Evolutionary conservation across 2,888 invertebrate genomes (phyloP).

Genomic region (Didymodactylos carnosus): DNA sequence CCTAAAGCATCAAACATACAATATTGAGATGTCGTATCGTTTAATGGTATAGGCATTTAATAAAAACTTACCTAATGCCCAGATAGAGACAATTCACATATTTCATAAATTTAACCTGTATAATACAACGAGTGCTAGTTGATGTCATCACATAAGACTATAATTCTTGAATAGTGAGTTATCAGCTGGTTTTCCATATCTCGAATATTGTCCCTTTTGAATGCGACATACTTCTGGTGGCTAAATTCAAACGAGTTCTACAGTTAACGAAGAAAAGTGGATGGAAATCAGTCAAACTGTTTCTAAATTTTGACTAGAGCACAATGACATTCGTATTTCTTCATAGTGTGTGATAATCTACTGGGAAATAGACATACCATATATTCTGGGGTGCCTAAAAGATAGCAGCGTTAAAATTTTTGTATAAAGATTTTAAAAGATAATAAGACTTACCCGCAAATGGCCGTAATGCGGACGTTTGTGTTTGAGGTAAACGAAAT

Average conservation of each 20-base stretch:
- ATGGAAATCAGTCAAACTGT: too few species aligned
- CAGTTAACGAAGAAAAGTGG: too few species aligned
- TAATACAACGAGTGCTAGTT: neutral
- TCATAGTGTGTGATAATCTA: too few species aligned
- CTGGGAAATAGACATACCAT: too few species aligned
- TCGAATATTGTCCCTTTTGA: neutral
- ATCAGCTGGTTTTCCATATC: neutral
- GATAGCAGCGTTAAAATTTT: too few species aligned
- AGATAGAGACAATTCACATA: neutral
- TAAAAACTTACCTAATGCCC: neutral
- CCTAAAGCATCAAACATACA: neutral
- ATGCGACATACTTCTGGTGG: neutral
- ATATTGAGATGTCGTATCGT: neutral
- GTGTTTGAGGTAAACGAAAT: neutral
- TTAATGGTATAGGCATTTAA: too few species aligned
- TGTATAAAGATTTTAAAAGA: neutral
- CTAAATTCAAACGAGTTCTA: too few species aligned
- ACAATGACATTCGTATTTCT: too few species aligned
- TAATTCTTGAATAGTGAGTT: too few species aligned
- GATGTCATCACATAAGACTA: too few species aligned
- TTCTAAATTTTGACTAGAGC: too few species aligned
- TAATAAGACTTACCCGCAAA: neutral
- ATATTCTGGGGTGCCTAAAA: slow-evolving; percentile 1
- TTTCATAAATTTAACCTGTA: too few species aligned
- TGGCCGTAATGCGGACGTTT: neutral